Conservation (phyloP, 2,888 invertebrate genomes). For the Campoplex capitator region DNA sequence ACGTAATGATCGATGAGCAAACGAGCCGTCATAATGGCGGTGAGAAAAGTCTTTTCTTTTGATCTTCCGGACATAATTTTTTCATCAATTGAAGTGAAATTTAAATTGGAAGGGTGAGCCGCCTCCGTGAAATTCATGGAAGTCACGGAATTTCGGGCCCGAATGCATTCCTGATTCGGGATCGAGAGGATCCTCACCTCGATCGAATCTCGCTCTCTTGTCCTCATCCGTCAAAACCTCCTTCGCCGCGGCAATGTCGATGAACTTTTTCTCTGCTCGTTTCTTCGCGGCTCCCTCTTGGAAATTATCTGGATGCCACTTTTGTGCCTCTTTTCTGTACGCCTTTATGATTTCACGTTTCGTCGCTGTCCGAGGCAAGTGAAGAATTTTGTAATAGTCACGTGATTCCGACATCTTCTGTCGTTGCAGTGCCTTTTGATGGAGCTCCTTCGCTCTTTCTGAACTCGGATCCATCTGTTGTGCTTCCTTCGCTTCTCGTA, state of each 20-base stretch:
- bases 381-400: constrained; percentile 99
- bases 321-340: constrained; percentile 97
- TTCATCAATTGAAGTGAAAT: constrained; percentile 94
- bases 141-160: constrained; percentile 86
- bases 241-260: constrained; percentile 99
- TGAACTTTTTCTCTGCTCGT: constrained; percentile 98
- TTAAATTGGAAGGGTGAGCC: constrained; percentile 97
- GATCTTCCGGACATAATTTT: not conserved
- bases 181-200: constrained; percentile 98
- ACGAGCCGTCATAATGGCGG: not conserved
- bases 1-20: constrained; percentile 40
- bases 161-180: constrained; percentile 91
- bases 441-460: constrained; percentile 94
- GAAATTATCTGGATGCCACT: constrained; percentile 99
- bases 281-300: constrained; percentile 94
- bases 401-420: constrained; percentile 96
- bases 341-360: constrained; percentile 98
- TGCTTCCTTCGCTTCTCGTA: constrained; percentile 94
- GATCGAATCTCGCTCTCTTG: constrained; percentile 97
- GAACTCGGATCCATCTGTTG: constrained; percentile 92
- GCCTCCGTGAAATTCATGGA: constrained; percentile 90
- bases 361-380: constrained; percentile 94
- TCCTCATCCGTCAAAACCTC: constrained; percentile 97
- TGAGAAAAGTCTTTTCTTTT: not conserved
- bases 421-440: constrained; percentile 94